phyloP scores from a whole-genome alignment of 1,140 invertebrate genomes.

The Drosophila kohkoa region DNA sequence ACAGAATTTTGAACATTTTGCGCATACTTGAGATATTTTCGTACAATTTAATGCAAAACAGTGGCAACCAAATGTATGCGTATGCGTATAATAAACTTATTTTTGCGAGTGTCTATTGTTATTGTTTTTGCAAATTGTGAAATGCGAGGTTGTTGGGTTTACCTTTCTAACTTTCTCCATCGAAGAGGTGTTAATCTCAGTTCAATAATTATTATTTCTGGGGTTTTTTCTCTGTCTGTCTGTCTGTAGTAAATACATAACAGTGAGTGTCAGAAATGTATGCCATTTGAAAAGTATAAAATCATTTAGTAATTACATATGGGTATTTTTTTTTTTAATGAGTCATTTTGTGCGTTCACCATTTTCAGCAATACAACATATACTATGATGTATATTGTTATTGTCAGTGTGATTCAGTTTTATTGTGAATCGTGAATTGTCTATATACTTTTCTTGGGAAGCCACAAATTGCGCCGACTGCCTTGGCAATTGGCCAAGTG shows the following conservation, averaged over 20 bases:
- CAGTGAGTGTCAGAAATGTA: neutral
- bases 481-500: constrained; percentile 36
- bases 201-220: constrained; percentile 26
- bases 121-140: constrained; percentile 17
- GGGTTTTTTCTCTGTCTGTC: neutral
- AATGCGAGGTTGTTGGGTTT: constrained; percentile 8
- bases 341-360: constrained; percentile 1
- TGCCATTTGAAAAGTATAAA: neutral
- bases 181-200: constrained; percentile 25
- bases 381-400: neutral
- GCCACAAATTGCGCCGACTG: neutral
- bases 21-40: constrained; percentile 25
- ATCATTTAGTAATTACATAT: constrained; percentile 5
- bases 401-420: constrained; percentile 33
- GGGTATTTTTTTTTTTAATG: constrained; percentile 11
- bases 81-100: neutral
- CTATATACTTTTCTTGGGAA: constrained; percentile 27
- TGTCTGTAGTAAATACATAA: neutral
- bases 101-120: neutral
- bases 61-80: neutral
- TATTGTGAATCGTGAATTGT: constrained; percentile 30
- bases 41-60: constrained; percentile 4
- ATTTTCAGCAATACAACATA: neutral
- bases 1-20: constrained; percentile 10
- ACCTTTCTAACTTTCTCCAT: constrained; percentile 35